Base-by-base conservation (phyloP, 2,888 invertebrate species). In the Torymus tubicola region DNA sequence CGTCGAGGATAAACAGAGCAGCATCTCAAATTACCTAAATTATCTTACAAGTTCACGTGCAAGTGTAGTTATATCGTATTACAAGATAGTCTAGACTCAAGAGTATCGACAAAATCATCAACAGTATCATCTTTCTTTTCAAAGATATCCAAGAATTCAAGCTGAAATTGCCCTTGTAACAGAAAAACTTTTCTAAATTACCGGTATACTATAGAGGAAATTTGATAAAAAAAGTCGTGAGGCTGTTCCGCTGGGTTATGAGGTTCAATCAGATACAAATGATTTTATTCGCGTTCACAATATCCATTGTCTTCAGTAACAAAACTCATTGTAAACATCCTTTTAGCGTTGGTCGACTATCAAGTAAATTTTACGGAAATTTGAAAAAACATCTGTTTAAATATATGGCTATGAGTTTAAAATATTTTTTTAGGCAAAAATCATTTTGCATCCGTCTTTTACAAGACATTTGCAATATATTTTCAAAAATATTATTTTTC, bases 51-150 rank as follows among this genome's bases (percentile, higher is more conserved):
- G 58, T 78, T 58, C 52, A 52, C 55, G 18, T 65, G 42, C 72
- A 68, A 68, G 75, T 71, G 71, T 76, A 75, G 76, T 83, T 72
- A 81, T 83, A 85, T 85, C 83, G 81, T 67, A 72, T 85, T 85
- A 83, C 84, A 72, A 77, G 81, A 70, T 65, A 82, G 78, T 81
- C 74, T 64, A 74, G 80, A 83, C 74, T 63, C 74, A 71, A 75
- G 57, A 76, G 61, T 76, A 76, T 76, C 71, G 50, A 50, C 50
- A 58, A 69, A 60, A 64, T 67, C 71, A 71, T 80, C 75, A 80
- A 80, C 71, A n/a, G 53, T 80, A 80, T 80, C 75, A 16, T 13
- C 60, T 80, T 80, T 67, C 75, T 12, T 60, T 67, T 24, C 3
- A 58, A 64, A 64, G 57, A 57, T 14, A 58, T 50, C 52, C 2